Evolutionary conservation across 2,888 invertebrate genomes (phyloP).

Genomic region (Iphiclides podalirius): DNA sequence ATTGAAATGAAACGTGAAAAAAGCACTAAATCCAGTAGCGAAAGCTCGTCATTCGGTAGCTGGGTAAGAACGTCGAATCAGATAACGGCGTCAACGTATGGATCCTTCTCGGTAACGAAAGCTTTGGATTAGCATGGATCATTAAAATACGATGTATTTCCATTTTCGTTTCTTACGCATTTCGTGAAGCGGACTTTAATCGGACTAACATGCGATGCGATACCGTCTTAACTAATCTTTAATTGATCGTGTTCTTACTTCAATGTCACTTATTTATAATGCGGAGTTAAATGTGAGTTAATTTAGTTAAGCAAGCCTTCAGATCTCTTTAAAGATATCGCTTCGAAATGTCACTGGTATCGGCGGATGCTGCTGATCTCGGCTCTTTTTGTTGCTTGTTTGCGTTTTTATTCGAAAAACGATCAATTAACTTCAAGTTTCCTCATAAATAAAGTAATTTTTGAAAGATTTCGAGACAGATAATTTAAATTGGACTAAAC

Average conservation of each 20-base stretch:
- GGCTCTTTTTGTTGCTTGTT: no score
- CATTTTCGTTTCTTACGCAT: background rate
- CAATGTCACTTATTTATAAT: constrained; percentile 4
- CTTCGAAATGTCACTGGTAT: constrained; percentile 10
- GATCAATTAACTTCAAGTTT: no score
- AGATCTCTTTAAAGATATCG: background rate
- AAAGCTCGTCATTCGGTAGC: constrained; percentile 6
- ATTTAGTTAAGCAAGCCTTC: background rate
- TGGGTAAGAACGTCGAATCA: constrained; percentile 1
- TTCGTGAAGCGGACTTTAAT: no score
- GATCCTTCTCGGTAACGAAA: constrained; percentile 17
- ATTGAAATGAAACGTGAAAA: constrained; percentile 1
- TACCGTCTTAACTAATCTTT: constrained; percentile 7
- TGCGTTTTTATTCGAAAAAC: no score
- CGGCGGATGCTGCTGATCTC: no score
- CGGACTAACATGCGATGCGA: constrained; percentile 2
- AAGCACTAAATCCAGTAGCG: constrained; percentile 3
- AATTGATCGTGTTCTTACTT: constrained; percentile 6
- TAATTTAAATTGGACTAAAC: no score
- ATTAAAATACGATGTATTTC: constrained; percentile 16
- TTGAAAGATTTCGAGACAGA: no score
- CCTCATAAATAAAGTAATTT: no score
- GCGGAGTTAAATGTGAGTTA: background rate
- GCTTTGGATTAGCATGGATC: constrained; percentile 13
- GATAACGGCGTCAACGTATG: constrained; percentile 11